Evolutionary conservation across 2,888 invertebrate species (phyloP), one percentile per base, ranked within the genome.

Genomic region (Dioctria rufipes): DNA sequence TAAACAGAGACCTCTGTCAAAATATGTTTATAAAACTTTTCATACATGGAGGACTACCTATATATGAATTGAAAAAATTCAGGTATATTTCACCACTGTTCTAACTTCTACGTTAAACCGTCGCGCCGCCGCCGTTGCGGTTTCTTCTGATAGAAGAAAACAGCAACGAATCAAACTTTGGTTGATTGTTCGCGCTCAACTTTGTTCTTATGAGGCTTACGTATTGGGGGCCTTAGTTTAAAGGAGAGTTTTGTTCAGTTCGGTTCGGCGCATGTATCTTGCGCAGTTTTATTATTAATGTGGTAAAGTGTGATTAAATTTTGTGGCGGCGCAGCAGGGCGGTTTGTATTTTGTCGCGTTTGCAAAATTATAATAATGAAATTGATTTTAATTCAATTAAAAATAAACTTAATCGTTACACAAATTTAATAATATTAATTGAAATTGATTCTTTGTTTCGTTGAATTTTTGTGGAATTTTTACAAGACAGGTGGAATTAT

Each of bases 241-340:
- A 40, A 71, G 61, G 43, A 71, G 78, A 82, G 51, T 71, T 77
- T 71, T 80, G 80, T 80, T 61, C 46, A 80, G 80, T 80, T 58
- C 69, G 58, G 82, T 81, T 82, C 80, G 81, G 81, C 79, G 80
- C 79, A 80, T 80, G 80, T 66, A 58, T 71, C 25, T 42, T 40
- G 65, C 54, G 11, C n/a, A 11, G 4, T 54, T 67, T 40, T 77
- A 54, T 37, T 40, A 11, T 75, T 78, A n/a, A 25, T 25, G 63
- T 63, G 63, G 39, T 40, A 5, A 54, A 54, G 54, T 63, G 5
- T 25, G 25, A 25, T 25, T 25, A 25, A 25, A 13, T 58, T 60
- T 42, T 60, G 60, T 54, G 54, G 42, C 37, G 65, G 11, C 9
- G 69, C 66, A 40, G 77, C 58, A 46, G 11, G 58, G 5, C 43